Percentiles rank a stretch among this genome's conserved stretches.
phyloP scores from a whole-genome alignment of 2,797 vertebrate species.

The Microchirus variegatus region DNA sequence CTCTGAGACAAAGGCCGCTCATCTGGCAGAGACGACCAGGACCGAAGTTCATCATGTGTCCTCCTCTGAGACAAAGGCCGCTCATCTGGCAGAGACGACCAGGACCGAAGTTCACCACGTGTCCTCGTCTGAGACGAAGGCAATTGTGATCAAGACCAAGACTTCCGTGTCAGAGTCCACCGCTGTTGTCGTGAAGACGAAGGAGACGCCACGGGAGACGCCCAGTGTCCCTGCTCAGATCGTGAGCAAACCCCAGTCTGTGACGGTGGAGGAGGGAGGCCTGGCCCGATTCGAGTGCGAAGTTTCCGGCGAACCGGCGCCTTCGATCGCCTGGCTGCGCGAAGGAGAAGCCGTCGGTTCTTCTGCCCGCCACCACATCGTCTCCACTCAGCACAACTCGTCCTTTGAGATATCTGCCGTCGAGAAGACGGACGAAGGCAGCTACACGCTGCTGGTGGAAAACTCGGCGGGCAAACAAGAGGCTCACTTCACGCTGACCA shows the following conservation, averaged over 20 bases:
- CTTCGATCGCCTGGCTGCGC: conserved; percentile 87
- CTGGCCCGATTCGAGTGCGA: conserved; percentile 90
- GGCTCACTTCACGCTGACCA: conserved; percentile 89
- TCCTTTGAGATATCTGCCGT: conserved; percentile 91
- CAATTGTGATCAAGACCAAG: conserved; percentile 64
- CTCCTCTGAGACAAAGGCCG: conserved; percentile 84
- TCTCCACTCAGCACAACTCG: conserved; percentile 87
- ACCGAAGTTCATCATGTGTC: conserved; percentile 91
- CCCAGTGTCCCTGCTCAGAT: conserved; percentile 81
- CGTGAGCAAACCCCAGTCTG: conserved; percentile 89
- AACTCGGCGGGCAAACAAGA: conserved; percentile 91
- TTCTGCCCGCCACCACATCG: conserved; percentile 86
- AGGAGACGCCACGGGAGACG: conserved; percentile 47
- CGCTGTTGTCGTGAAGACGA: conserved; percentile 47
- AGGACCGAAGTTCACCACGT: conserved; percentile 91
- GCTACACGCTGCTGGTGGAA: conserved; percentile 89
- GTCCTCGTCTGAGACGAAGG: conserved; percentile 86
- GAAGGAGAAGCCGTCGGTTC: conserved; percentile 82
- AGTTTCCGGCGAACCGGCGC: conserved; percentile 90
- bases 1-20: conserved; percentile 83
- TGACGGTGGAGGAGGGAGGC: conserved; percentile 90
- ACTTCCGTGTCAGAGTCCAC: conserved; percentile 81
- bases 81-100: conserved; percentile 88
- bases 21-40: conserved; percentile 89
- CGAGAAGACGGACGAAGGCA: conserved; percentile 91